A percentile compares a stretch with the other conserved stretches of the same genome.
These are phyloP conservation scores for Philopedon plagiatum DNA, from an alignment of 2,888 invertebrate genomes.

Conservation along the genomic window DNA sequence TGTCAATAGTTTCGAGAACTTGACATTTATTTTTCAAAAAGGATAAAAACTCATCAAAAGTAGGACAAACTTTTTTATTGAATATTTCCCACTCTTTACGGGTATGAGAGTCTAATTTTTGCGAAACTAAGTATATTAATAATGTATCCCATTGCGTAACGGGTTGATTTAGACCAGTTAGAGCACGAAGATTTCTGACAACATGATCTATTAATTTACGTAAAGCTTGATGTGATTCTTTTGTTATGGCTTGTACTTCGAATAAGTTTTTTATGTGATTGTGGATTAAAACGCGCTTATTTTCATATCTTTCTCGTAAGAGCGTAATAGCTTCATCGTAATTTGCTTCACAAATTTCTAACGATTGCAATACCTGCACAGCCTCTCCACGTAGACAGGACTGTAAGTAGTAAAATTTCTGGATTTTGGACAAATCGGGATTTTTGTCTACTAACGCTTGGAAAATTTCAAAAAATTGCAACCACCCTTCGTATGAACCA, in stretches of 20 bases:
- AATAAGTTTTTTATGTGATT: slow-evolving; percentile 36
- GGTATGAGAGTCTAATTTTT: slow-evolving; percentile 38
- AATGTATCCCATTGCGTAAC: slow-evolving; percentile 42
- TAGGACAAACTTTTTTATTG: slow-evolving; percentile 26
- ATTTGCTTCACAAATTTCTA: slow-evolving; percentile 31
- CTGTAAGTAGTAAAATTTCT: slow-evolving; percentile 43
- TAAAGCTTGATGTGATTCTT: slow-evolving; percentile 21
- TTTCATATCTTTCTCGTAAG: slow-evolving; percentile 39
- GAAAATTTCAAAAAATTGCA: slow-evolving; percentile 33
- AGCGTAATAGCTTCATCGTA: slow-evolving; percentile 27
- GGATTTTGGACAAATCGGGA: slow-evolving; percentile 16
- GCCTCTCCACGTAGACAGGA: slow-evolving; percentile 39
- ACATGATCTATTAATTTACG: slow-evolving; percentile 30
- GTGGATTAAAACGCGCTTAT: slow-evolving; percentile 30
- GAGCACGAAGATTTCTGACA: slow-evolving; percentile 21
- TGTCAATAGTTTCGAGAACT: slow-evolving; percentile 35
- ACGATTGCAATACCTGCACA: slow-evolving; percentile 15
- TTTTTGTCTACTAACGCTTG: slow-evolving; percentile 33
- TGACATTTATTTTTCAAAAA: slow-evolving; percentile 43
- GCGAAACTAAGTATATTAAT: slow-evolving; percentile 38
- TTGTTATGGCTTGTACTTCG: neutral
- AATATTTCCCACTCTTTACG: slow-evolving; percentile 40
- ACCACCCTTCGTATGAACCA: slow-evolving; percentile 31
- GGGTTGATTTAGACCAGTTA: slow-evolving; percentile 31
- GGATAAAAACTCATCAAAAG: slow-evolving; percentile 21